These are phyloP conservation scores for Trogon surrucura DNA, from an alignment of 2,113 vertebrate genomes.

Conservation along the genomic window DNA sequence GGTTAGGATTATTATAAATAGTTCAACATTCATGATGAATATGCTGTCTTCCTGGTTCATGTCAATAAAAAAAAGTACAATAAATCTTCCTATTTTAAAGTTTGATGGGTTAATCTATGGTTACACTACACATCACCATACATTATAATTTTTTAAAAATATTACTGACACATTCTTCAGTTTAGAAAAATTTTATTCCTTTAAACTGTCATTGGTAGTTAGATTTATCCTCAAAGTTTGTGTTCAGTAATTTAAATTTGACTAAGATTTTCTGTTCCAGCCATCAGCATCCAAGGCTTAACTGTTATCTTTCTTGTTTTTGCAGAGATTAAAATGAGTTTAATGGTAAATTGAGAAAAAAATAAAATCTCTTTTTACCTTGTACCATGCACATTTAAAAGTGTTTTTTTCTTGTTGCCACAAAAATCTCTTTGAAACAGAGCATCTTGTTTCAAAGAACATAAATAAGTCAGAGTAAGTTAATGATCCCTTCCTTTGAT, in stretches of 20 bases:
- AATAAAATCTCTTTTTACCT: background rate
- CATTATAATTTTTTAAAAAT: constrained; percentile 63
- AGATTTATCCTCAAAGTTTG: constrained; percentile 44
- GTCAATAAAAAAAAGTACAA: constrained; percentile 38
- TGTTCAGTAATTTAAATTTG: background rate
- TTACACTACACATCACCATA: constrained; percentile 35
- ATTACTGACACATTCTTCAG: constrained; percentile 54
- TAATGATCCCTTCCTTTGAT: constrained; percentile 31
- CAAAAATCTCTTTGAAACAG: background rate
- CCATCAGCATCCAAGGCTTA: background rate
- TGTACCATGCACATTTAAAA: background rate
- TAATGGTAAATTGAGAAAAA: background rate
- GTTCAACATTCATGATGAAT: background rate
- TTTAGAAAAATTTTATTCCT: constrained; percentile 54
- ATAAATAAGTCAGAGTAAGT: constrained; percentile 54
- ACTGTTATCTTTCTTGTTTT: background rate
- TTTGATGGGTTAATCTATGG: constrained; percentile 30
- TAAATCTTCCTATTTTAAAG: constrained; percentile 53
- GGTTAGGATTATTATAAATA: background rate
- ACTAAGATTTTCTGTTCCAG: constrained; percentile 12
- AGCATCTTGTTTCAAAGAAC: constrained; percentile 57
- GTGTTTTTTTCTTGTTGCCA: background rate
- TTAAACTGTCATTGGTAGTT: constrained; percentile 1
- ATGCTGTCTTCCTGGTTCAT: constrained; percentile 18
- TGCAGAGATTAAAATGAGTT: background rate